Conservation (phyloP, 1,140 invertebrate genomes). For the Coelopa frigida region DNA sequence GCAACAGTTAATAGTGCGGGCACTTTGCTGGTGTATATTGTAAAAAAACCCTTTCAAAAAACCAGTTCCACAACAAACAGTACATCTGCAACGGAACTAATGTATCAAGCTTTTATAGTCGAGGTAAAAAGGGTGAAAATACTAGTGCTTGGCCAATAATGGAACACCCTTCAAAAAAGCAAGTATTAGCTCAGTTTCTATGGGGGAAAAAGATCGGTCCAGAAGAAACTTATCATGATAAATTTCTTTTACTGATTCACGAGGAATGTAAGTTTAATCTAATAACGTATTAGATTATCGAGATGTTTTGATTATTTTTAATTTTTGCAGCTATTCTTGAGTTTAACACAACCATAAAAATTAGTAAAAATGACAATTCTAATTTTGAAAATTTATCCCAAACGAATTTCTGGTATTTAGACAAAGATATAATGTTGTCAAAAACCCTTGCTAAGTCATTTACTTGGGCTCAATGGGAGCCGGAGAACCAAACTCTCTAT, state of each 20-base stretch:
- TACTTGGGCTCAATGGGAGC: constrained; percentile 77
- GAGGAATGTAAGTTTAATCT: constrained; percentile 60
- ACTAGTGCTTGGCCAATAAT: too few relatives aligned
- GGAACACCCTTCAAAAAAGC: too few relatives aligned
- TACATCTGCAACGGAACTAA: too few relatives aligned
- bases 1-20: constrained; percentile 65
- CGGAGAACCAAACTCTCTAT: constrained; percentile 60
- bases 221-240: constrained; percentile 55
- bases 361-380: constrained; percentile 22
- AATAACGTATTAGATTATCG: constrained; percentile 1
- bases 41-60: constrained; percentile 51
- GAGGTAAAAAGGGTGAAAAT: too few relatives aligned
- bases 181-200: constrained; percentile 71
- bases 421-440: constrained; percentile 49
- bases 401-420: constrained; percentile 47
- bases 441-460: constrained; percentile 64
- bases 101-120: too few relatives aligned
- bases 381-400: constrained; percentile 41
- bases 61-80: too few relatives aligned
- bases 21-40: constrained; percentile 59
- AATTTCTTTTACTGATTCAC: constrained; percentile 68
- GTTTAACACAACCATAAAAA: constrained; percentile 32
- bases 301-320: neutral
- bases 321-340: constrained; percentile 28
- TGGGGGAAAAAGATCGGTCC: constrained; percentile 58